A percentile compares a stretch with the other conserved stretches of the same genome.
Evolutionary conservation across 2,888 invertebrate species (phyloP).

Genomic region (Troilus luridus): DNA sequence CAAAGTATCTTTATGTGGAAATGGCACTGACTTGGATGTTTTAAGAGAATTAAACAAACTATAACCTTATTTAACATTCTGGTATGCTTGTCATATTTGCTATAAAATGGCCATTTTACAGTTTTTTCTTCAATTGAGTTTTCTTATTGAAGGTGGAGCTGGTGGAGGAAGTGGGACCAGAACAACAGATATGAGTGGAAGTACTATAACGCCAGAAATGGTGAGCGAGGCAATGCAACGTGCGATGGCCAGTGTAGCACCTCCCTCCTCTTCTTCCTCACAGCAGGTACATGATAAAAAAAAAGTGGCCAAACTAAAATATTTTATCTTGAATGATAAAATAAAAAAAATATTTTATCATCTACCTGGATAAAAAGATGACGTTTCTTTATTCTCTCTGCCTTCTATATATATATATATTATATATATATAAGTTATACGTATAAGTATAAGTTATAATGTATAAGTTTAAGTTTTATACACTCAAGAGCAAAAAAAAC

Average conservation of each 20-base stretch:
- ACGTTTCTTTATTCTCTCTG: background rate
- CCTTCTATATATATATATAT: background rate
- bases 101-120: background rate
- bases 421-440: no score
- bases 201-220: constrained; percentile 82
- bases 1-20: no score
- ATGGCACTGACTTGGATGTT: no score
- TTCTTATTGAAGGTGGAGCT: constrained; percentile 44
- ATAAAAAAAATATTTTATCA: constrained; percentile 45
- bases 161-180: constrained; percentile 66
- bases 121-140: background rate
- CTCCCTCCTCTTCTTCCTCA: constrained; percentile 54
- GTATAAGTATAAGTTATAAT: no score
- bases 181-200: constrained; percentile 20
- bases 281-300: constrained; percentile 40
- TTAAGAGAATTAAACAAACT: no score
- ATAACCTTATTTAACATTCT: no score
- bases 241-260: constrained; percentile 72
- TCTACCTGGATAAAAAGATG: constrained; percentile 16
- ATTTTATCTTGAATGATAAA: no score
- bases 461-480: no score
- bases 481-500: no score
- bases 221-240: constrained; percentile 84
- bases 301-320: no score
- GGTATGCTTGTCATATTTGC: no score